These are phyloP conservation scores for Graphium colonna DNA, from an alignment of 2,888 invertebrate genomes.

Conservation along the genomic window DNA sequence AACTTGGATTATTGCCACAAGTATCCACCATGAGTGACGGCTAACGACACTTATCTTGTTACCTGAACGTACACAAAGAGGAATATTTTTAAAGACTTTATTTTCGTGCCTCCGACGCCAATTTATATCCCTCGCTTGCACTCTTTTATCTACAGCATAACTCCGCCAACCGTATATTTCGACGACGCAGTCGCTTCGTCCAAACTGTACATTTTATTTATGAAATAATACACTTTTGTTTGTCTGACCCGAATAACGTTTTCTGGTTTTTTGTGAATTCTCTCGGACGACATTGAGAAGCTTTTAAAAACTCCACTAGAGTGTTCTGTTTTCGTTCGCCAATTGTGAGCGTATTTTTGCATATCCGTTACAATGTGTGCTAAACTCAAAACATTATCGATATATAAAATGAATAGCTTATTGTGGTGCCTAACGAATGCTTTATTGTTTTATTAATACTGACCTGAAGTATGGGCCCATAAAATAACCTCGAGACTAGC, in stretches of 20 bases:
- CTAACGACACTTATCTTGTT: slow-evolving; percentile 37
- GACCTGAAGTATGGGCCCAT: neutral
- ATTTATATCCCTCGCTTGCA: slow-evolving; percentile 30
- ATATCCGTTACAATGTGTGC: neutral
- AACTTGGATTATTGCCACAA: slow-evolving; percentile 54
- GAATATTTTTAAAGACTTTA: slow-evolving; percentile 32
- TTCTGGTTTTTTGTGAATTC: neutral
- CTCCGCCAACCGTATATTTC: slow-evolving; percentile 25
- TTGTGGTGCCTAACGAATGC: neutral
- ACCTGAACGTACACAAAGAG: slow-evolving; percentile 32
- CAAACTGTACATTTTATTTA: slow-evolving; percentile 18
- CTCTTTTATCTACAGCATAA: slow-evolving; percentile 29
- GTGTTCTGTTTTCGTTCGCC: neutral
- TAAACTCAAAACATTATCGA: too few relatives aligned
- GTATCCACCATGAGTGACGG: slow-evolving; percentile 43
- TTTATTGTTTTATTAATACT: slow-evolving; percentile 7
- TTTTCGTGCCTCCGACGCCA: slow-evolving; percentile 28
- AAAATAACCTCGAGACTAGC: slow-evolving; percentile 10
- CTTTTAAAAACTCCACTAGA: neutral
- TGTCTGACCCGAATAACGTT: slow-evolving; percentile 8
- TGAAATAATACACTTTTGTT: slow-evolving; percentile 7
- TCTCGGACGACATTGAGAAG: slow-evolving; percentile 10
- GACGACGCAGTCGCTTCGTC: slow-evolving; percentile 23
- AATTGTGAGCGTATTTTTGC: neutral
- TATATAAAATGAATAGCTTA: slow-evolving; percentile 1